phyloP scores from a whole-genome alignment of 2,113 vertebrate genomes.

The Pyxicephalus adspersus region DNA sequence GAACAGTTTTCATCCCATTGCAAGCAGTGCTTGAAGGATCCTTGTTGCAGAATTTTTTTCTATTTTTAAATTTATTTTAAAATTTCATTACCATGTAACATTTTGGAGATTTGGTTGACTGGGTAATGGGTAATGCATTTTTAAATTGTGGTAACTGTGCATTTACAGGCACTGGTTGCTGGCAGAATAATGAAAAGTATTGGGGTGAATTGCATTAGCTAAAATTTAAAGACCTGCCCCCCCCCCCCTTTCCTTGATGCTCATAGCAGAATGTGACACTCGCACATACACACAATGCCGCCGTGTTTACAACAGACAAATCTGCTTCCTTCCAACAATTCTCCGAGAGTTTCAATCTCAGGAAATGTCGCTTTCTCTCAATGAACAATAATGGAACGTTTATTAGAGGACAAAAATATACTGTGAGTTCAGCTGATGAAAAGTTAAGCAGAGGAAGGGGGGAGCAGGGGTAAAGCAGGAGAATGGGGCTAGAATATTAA shows the following conservation, averaged over 20 bases:
- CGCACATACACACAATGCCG: conserved; percentile 17
- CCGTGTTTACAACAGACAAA: conserved; percentile 89
- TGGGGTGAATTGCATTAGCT: too few relatives aligned
- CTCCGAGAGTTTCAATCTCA: conserved; percentile 98
- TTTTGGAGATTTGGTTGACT: too few relatives aligned
- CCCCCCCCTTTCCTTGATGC: background rate
- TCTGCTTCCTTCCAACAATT: conserved; percentile 99
- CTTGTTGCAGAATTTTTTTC: too few relatives aligned
- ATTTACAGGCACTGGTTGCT: too few relatives aligned
- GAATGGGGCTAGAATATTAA: background rate
- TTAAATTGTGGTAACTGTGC: too few relatives aligned
- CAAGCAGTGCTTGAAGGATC: too few relatives aligned
- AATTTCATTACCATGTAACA: too few relatives aligned
- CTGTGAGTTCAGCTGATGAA: conserved; percentile 49
- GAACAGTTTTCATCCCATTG: too few relatives aligned
- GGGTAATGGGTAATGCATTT: too few relatives aligned
- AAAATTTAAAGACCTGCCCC: background rate
- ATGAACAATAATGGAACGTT: conserved; percentile 83
- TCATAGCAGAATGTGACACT: conserved; percentile 1
- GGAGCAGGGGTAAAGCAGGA: background rate
- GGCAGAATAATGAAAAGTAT: too few relatives aligned
- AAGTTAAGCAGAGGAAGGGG: conserved; percentile 67
- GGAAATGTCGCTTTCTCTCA: conserved; percentile 94
- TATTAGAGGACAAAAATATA: conserved; percentile 46
- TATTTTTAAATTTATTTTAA: too few relatives aligned